Conservation (phyloP, 2,888 invertebrate genomes). For the Ditula angustiorana region DNA sequence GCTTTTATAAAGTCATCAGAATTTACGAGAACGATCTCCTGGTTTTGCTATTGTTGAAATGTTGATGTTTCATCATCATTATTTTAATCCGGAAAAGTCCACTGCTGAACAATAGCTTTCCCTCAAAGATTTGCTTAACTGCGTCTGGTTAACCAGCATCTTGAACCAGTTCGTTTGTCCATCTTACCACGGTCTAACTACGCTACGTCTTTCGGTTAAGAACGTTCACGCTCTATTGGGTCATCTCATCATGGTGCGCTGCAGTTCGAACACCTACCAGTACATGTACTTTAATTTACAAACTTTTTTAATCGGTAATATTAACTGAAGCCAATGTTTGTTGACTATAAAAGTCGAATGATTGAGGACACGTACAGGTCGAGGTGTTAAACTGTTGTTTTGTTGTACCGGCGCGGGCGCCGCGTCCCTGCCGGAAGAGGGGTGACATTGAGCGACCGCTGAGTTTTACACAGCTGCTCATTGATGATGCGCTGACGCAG, state of each 20-base stretch:
- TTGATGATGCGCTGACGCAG: constrained; percentile 73
- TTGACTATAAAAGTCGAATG: constrained; percentile 58
- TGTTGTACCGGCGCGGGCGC: constrained; percentile 52
- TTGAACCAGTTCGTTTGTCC: too few relatives aligned
- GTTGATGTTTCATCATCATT: neutral
- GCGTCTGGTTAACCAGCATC: too few relatives aligned
- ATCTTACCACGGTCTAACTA: too few relatives aligned
- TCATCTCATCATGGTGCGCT: too few relatives aligned
- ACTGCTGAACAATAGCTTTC: too few relatives aligned
- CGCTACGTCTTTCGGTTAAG: too few relatives aligned
- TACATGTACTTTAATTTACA: too few relatives aligned
- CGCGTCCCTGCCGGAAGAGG: constrained; percentile 73
- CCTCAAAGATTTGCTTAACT: too few relatives aligned
- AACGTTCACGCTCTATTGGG: too few relatives aligned
- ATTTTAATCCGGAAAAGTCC: neutral
- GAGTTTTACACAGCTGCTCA: constrained; percentile 65
- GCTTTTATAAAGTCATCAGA: neutral
- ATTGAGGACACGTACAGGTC: constrained; percentile 51
- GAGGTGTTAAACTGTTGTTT: constrained; percentile 65
- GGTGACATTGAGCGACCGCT: constrained; percentile 81
- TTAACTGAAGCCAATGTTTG: constrained; percentile 23
- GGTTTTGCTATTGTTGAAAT: neutral
- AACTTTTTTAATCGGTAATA: too few relatives aligned
- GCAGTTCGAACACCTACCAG: too few relatives aligned
- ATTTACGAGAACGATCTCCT: neutral